phyloP scores from a whole-genome alignment of 2,888 invertebrate species.

The Polydrusus cervinus region DNA sequence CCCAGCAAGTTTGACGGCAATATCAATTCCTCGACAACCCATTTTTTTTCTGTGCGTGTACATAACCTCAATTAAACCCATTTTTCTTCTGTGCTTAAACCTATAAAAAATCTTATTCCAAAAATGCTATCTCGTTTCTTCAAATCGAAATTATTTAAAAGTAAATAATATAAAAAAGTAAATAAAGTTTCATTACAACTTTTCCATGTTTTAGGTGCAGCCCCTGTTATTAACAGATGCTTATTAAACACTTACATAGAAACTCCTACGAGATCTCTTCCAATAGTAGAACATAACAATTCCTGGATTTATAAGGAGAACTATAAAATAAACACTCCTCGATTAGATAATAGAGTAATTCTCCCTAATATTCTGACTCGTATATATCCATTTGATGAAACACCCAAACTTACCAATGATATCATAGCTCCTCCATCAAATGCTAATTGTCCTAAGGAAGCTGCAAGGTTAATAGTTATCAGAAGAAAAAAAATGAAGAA shows the following conservation, averaged over 20 bases:
- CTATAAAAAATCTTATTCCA: too few relatives aligned
- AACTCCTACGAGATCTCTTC: background rate
- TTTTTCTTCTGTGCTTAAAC: too few relatives aligned
- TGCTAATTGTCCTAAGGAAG: constrained; percentile 78
- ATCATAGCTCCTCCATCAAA: constrained; percentile 62
- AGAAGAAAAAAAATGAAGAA: constrained; percentile 90
- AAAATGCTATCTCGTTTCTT: constrained; percentile 10
- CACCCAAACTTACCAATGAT: constrained; percentile 48
- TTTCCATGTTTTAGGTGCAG: background rate
- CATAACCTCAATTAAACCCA: too few relatives aligned
- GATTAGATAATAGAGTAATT: constrained; percentile 56
- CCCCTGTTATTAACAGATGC: constrained; percentile 3
- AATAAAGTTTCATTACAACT: background rate
- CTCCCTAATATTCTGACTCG: constrained; percentile 63
- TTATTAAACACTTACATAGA: background rate
- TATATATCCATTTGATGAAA: constrained; percentile 60
- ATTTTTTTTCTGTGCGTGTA: too few relatives aligned
- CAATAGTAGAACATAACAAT: constrained; percentile 47
- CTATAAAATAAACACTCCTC: constrained; percentile 62
- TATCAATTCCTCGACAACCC: too few relatives aligned
- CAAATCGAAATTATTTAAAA: constrained; percentile 1
- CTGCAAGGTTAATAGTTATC: constrained; percentile 83
- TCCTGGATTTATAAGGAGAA: constrained; percentile 66
- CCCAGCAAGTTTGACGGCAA: too few relatives aligned
- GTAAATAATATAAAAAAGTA: background rate